phyloP scores from a whole-genome alignment of 2,797 vertebrate species.

The Pogoniulus pusillus region DNA sequence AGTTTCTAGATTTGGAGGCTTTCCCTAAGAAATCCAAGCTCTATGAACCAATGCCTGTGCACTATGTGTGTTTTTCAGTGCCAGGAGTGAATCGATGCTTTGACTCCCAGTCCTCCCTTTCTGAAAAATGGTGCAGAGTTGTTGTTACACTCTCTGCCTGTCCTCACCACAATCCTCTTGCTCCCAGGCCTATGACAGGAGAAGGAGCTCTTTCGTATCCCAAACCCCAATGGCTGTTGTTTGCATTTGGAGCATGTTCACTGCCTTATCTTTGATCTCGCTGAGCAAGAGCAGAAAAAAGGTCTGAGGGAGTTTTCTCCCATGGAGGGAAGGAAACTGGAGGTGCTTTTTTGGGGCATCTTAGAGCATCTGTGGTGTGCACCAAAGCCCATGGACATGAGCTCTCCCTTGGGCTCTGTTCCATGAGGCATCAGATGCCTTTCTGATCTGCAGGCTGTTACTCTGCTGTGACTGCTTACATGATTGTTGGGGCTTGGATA shows the following conservation, averaged over 20 bases:
- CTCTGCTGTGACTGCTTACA: accelerated
- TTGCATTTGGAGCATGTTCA: neutral
- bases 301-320: neutral
- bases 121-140: neutral
- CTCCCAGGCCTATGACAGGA: neutral
- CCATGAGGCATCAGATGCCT: accelerated
- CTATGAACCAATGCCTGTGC: neutral
- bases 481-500: neutral
- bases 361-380: accelerated
- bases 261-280: neutral
- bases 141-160: neutral
- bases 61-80: neutral
- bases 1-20: neutral
- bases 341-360: neutral
- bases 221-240: neutral
- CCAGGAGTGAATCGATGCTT: neutral
- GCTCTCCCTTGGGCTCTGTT: accelerated
- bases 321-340: neutral
- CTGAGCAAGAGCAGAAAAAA: neutral
- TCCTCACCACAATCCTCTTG: neutral
- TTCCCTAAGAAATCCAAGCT: neutral
- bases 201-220: neutral
- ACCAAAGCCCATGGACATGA: accelerated
- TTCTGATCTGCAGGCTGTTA: neutral
- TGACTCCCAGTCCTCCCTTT: neutral